A percentile compares a stretch with the other conserved stretches of the same genome.
phyloP scores from a whole-genome alignment of 2,888 invertebrate genomes.

The Globia sparganii region DNA sequence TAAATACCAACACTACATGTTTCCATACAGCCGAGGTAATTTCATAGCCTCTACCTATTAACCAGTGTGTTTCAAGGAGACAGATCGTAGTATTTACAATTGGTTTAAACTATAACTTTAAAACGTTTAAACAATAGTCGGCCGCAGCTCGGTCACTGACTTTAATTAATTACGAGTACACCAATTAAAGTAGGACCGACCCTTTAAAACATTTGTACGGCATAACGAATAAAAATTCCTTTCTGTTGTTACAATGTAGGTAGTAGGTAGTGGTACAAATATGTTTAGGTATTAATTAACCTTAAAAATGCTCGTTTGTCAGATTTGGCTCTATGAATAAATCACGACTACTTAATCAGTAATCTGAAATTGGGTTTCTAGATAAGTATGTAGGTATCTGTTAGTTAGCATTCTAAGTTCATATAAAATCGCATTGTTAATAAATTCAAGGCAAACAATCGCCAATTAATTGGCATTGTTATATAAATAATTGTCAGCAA shows the following conservation, averaged over 20 bases:
- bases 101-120: constrained; percentile 45
- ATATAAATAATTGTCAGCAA: constrained; percentile 52
- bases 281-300: constrained; percentile 1
- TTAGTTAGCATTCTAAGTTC: constrained; percentile 34
- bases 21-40: constrained; percentile 53
- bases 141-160: constrained; percentile 75
- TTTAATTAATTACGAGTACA: constrained; percentile 76
- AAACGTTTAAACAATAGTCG: constrained; percentile 66
- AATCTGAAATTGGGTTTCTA: constrained; percentile 9
- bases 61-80: constrained; percentile 54
- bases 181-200: constrained; percentile 75
- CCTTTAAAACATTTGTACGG: constrained; percentile 62
- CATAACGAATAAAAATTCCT: constrained; percentile 51
- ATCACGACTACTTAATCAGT: no score
- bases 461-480: constrained; percentile 44
- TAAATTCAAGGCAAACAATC: constrained; percentile 45
- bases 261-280: constrained; percentile 5
- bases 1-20: constrained; percentile 62
- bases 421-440: constrained; percentile 43
- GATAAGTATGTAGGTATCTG: constrained; percentile 15
- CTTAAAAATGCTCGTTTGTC: background rate
- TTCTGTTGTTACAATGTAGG: constrained; percentile 49
- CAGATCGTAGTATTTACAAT: constrained; percentile 50
- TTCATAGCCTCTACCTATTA: constrained; percentile 22
- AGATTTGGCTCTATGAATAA: constrained; percentile 9